These are phyloP conservation scores for Dynastes tityus DNA, from an alignment of 2,888 invertebrate species.

Conservation along the genomic window DNA sequence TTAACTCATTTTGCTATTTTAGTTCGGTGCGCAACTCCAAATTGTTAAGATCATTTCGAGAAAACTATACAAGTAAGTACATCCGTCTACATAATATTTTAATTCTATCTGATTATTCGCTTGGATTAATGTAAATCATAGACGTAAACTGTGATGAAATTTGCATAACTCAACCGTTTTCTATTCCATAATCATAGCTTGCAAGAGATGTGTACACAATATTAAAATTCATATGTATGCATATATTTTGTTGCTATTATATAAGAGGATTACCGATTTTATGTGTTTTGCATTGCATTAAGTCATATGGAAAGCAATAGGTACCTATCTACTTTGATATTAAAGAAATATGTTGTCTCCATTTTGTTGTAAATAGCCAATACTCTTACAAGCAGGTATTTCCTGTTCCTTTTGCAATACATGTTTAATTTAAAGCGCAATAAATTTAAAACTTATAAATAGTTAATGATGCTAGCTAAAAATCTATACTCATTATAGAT, in stretches of 20 bases:
- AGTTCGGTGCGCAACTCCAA: constrained; percentile 53
- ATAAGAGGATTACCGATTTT: background rate
- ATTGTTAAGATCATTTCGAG: constrained; percentile 46
- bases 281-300: background rate
- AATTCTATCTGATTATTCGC: background rate
- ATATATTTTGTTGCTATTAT: background rate
- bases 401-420: too few species aligned
- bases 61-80: constrained; percentile 19
- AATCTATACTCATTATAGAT: too few species aligned
- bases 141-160: background rate
- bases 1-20: constrained; percentile 54
- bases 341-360: too few species aligned
- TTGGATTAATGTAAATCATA: background rate
- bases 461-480: too few species aligned
- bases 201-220: background rate
- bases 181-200: background rate
- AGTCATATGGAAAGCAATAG: too few species aligned
- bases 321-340: too few species aligned
- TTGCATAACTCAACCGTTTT: background rate
- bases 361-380: too few species aligned
- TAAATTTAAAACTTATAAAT: too few species aligned
- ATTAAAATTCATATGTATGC: too few species aligned
- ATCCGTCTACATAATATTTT: background rate
- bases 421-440: too few species aligned
- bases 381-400: too few species aligned